These are phyloP conservation scores for Trogon surrucura DNA, from an alignment of 2,113 vertebrate genomes.

Conservation along the genomic window DNA sequence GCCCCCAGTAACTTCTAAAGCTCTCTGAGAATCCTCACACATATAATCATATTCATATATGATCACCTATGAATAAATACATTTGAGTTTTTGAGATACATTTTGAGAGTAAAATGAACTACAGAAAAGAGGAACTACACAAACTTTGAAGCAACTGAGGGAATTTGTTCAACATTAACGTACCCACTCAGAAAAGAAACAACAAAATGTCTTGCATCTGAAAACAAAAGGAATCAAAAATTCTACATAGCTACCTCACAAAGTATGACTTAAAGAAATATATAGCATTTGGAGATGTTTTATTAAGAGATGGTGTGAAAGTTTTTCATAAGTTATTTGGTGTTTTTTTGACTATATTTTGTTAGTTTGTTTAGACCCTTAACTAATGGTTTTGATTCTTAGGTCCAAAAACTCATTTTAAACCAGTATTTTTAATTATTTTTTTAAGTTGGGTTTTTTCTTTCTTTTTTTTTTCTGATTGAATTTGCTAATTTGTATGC, in stretches of 20 bases:
- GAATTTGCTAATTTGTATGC: neutral
- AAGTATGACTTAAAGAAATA: neutral
- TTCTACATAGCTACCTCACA: neutral
- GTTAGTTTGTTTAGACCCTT: neutral
- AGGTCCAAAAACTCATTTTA: neutral
- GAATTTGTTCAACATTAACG: neutral
- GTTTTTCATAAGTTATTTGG: neutral
- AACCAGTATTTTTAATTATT: neutral
- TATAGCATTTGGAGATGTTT: neutral
- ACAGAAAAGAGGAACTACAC: neutral
- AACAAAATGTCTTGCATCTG: neutral
- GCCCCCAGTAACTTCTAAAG: neutral
- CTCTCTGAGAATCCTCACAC: neutral
- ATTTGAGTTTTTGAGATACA: neutral
- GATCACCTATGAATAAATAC: neutral
- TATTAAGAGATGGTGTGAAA: neutral
- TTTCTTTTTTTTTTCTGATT: neutral
- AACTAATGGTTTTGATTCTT: neutral
- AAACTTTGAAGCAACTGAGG: neutral
- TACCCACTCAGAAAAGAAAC: neutral
- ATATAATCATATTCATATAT: neutral
- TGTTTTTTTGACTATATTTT: neutral
- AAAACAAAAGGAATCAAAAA: neutral
- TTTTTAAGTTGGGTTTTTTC: rapidly evolving
- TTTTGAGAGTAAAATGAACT: neutral